Conservation (phyloP, 2,797 vertebrate genomes). For the Parambassis ranga region DNA sequence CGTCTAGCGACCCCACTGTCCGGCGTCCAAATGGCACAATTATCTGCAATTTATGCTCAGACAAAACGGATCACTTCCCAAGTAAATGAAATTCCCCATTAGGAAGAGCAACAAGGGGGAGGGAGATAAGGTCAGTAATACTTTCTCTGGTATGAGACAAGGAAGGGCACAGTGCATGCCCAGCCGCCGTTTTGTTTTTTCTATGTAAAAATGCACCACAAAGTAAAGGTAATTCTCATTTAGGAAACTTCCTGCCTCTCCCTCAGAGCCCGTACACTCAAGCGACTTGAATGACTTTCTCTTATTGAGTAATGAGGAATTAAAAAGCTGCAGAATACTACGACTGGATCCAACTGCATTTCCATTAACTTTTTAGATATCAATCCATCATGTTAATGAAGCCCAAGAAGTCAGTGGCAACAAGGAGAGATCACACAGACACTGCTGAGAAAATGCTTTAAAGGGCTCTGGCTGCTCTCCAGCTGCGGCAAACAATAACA, state of each 20-base stretch:
- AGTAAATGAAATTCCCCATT: slow-evolving; percentile 72
- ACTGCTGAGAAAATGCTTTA: slow-evolving; percentile 41
- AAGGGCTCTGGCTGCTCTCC: slow-evolving; percentile 44
- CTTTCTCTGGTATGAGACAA: slow-evolving; percentile 36
- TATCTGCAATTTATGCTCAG: slow-evolving; percentile 73
- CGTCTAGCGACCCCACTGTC: slow-evolving; percentile 48
- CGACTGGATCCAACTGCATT: slow-evolving; percentile 49
- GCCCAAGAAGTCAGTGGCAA: slow-evolving; percentile 31
- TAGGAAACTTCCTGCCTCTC: slow-evolving; percentile 20
- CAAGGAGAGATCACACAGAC: slow-evolving; percentile 41
- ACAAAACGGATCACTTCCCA: slow-evolving; percentile 67
- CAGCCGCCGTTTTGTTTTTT: neutral
- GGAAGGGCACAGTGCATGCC: neutral
- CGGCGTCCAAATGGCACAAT: slow-evolving; percentile 63
- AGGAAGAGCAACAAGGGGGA: slow-evolving; percentile 54
- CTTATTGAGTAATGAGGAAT: slow-evolving; percentile 44
- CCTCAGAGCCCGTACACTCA: slow-evolving; percentile 18
- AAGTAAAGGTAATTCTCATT: no score
- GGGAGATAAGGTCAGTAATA: slow-evolving; percentile 53
- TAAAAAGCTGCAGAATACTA: slow-evolving; percentile 40
- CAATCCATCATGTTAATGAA: slow-evolving; percentile 62
- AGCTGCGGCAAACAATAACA: slow-evolving; percentile 45
- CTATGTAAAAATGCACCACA: no score
- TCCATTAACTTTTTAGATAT: slow-evolving; percentile 43
- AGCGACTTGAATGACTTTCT: slow-evolving; percentile 20